Evolutionary conservation across 1,140 invertebrate genomes (phyloP).

Genomic region (Helicoverpa armigera): DNA sequence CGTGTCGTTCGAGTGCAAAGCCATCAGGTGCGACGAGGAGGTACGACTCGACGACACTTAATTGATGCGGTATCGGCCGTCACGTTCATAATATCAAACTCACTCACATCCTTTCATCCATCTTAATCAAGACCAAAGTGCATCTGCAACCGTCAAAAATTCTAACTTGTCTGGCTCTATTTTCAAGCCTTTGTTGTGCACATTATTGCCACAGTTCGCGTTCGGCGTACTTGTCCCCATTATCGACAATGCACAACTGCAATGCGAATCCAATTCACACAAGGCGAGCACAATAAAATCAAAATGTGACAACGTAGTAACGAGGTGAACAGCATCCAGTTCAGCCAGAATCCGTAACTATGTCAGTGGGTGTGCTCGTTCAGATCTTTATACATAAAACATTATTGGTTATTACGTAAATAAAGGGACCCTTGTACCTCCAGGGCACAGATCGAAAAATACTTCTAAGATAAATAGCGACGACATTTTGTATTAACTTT

Average conservation of each 20-base stretch:
- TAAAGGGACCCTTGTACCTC: conserved; percentile 3
- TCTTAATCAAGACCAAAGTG: conserved; percentile 12
- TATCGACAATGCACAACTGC: conserved; percentile 31
- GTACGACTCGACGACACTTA: conserved; percentile 57
- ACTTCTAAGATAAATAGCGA: not conserved
- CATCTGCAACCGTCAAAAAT: conserved; percentile 3
- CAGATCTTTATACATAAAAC: conserved; percentile 6
- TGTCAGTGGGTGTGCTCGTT: conserved; percentile 29
- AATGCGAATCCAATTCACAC: conserved; percentile 35
- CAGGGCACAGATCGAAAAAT: not conserved
- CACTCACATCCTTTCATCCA: conserved; percentile 27
- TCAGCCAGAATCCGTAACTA: conserved; percentile 42
- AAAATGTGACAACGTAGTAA: conserved; percentile 34
- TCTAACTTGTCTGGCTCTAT: not conserved
- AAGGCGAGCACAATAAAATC: conserved; percentile 37
- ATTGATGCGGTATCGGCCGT: conserved; percentile 59
- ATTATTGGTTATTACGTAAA: conserved; percentile 11
- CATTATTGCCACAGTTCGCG: not conserved
- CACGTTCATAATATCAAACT: conserved; percentile 45
- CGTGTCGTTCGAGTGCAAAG: conserved; percentile 60
- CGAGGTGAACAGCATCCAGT: conserved; percentile 23
- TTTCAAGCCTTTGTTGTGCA: not conserved
- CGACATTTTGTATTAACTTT: not conserved
- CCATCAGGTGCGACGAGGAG: conserved; percentile 60
- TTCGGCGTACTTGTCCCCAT: conserved; percentile 18